phyloP scores from a whole-genome alignment of 2,888 invertebrate species.

The Oasisia sp. region DNA sequence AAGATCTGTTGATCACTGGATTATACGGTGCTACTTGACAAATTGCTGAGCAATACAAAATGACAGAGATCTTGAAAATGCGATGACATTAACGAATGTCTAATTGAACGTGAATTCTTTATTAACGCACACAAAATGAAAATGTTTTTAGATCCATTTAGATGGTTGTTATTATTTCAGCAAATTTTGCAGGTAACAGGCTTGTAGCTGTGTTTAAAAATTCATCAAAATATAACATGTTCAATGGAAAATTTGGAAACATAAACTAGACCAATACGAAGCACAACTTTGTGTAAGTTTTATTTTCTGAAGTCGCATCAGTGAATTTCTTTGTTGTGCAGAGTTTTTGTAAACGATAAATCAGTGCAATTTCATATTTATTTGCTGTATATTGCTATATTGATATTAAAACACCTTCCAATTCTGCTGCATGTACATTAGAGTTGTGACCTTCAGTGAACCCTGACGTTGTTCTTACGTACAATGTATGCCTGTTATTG shows the following conservation, averaged over 20 bases:
- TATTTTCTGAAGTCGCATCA: background rate
- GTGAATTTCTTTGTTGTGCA: background rate
- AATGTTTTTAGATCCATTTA: background rate
- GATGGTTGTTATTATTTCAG: background rate
- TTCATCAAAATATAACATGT: too few relatives aligned
- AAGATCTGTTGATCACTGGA: background rate
- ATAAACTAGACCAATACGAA: background rate
- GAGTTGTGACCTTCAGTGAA: background rate
- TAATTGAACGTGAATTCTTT: background rate
- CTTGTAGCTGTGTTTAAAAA: background rate
- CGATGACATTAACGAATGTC: background rate
- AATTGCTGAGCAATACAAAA: background rate
- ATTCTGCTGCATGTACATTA: conserved; percentile 6
- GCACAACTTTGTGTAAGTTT: background rate
- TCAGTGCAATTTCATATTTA: background rate
- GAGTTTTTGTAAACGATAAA: background rate
- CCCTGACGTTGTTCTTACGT: background rate
- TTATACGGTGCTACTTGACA: background rate
- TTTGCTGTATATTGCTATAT: conserved; percentile 2
- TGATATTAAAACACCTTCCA: background rate
- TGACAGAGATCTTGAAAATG: background rate
- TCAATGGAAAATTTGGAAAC: too few relatives aligned
- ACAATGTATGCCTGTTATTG: conserved; percentile 1
- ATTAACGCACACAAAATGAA: background rate
- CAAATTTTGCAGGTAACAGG: background rate